Base-by-base conservation (phyloP, 2,888 invertebrate species). In the Synanthedon tipuliformis region DNA sequence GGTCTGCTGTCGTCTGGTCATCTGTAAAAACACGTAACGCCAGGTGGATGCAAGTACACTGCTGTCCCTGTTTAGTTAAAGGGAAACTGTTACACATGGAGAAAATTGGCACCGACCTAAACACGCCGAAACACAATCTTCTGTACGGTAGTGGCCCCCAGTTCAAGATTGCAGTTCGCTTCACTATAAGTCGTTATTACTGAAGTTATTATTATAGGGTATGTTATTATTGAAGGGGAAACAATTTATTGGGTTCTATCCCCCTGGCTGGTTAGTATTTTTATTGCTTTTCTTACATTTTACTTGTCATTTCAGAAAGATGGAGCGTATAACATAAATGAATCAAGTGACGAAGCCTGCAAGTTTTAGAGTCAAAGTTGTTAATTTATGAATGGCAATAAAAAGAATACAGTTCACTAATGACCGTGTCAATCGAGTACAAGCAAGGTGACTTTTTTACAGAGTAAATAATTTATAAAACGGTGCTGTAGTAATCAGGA, bases 341-440 rank as follows among this genome's bases (percentile, higher is more conserved):
- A 63, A 57, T 54, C 54, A 54, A 59, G n/a, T n/a, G 51, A 62
- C 61, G 57, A 66, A 65, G 65, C 64, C 45, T 4, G 45, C 8
- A 45, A 45, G 45, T 45, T 61, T 61, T 62, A 55, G 59, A 61
- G 56, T 62, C 61, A 64, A 12, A 61, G 59, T 65, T 63, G 61
- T 63, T 66, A 67, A 65, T 68, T 71, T 65, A 66, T 66, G 63
- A 57, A 60, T 34, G 59, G 61, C 62, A 61, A 71, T 72, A 66
- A 68, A 70, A 68, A 64, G 13, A 45, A 12, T 41, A 13, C 59
- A 58, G 61, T 61, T 59, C 61, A 59, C 64, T 69, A 70, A 73
- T 69, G 58, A 69, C 62, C 59, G 57, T 57, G 59, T 66, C 59
- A 59, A 58, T 61, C 63, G 63, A 64, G 61, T 57, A 64, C 63